phyloP scores from a whole-genome alignment of 2,888 invertebrate species.

The Keiferia lycopersicella region DNA sequence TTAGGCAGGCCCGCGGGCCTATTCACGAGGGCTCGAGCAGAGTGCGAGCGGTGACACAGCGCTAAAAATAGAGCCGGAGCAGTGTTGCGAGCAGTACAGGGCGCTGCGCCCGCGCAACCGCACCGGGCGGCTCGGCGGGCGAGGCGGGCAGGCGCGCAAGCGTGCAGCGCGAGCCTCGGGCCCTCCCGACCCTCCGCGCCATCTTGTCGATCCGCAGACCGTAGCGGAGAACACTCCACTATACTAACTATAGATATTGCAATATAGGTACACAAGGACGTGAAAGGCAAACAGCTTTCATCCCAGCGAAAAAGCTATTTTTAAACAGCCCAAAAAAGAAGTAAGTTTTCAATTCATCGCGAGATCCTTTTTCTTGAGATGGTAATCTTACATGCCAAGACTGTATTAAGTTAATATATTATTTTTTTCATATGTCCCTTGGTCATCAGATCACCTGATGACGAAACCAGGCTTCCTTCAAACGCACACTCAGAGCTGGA shows the following conservation, averaged over 20 bases:
- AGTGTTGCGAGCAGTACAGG: constrained; percentile 43
- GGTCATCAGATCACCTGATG: too few species aligned
- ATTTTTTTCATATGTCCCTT: too few species aligned
- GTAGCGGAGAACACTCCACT: constrained; percentile 40
- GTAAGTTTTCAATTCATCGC: too few species aligned
- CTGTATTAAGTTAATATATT: too few species aligned
- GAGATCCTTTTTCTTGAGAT: too few species aligned
- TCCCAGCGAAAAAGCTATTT: not conserved
- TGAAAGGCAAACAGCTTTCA: constrained; percentile 2
- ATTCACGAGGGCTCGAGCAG: constrained; percentile 48
- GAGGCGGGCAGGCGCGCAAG: constrained; percentile 33
- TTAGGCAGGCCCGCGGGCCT: constrained; percentile 27
- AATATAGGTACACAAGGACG: constrained; percentile 3
- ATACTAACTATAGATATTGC: not conserved
- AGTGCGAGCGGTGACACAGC: constrained; percentile 72
- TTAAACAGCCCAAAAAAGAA: not conserved
- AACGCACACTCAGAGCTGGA: too few species aligned
- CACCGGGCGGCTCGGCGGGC: too few species aligned
- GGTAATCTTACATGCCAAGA: too few species aligned
- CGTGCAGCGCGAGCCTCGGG: constrained; percentile 47
- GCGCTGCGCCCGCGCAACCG: constrained; percentile 44
- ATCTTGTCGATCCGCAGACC: constrained; percentile 69
- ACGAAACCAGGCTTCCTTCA: too few species aligned
- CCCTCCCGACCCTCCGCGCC: constrained; percentile 63
- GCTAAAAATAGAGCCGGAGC: constrained; percentile 75